Percentiles rank a stretch among this genome's conserved stretches.
Conservation (phyloP, 1,140 invertebrate genomes). For the Venustaconcha ellipsiformis region DNA sequence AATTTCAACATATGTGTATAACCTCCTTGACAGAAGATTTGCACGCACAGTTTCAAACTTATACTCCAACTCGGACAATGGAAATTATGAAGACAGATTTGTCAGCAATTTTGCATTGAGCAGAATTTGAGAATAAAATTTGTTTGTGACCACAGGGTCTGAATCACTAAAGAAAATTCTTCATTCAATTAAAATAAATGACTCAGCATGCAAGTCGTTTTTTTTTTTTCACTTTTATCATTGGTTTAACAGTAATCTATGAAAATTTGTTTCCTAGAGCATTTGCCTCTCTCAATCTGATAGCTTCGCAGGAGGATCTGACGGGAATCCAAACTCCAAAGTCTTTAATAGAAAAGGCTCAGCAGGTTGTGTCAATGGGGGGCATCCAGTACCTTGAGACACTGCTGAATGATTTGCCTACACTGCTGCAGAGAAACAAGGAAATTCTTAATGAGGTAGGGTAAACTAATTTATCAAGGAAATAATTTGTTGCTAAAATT, state of each 20-base stretch:
- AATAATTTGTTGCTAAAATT: neutral
- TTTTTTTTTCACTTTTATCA: neutral
- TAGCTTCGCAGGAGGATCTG: conserved; percentile 94
- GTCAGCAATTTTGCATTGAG: no score
- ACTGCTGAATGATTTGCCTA: conserved; percentile 86
- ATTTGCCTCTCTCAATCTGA: conserved; percentile 94
- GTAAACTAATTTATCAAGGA: neutral
- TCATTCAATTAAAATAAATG: neutral
- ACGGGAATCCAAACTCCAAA: conserved; percentile 84
- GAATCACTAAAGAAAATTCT: neutral
- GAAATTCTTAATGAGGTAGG: conserved; percentile 94
- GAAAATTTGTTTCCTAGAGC: conserved; percentile 73
- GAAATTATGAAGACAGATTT: no score
- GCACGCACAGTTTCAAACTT: no score
- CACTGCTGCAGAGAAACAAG: conserved; percentile 89
- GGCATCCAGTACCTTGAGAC: conserved; percentile 70
- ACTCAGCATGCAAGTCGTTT: neutral
- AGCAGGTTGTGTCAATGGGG: conserved; percentile 66
- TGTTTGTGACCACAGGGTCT: neutral
- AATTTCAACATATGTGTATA: no score
- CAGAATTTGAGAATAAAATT: neutral
- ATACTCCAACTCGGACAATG: no score
- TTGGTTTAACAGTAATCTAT: neutral
- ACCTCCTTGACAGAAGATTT: no score
- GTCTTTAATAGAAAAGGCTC: conserved; percentile 90